Conservation (phyloP, 2,113 vertebrate species). For the Barbus barbus region DNA sequence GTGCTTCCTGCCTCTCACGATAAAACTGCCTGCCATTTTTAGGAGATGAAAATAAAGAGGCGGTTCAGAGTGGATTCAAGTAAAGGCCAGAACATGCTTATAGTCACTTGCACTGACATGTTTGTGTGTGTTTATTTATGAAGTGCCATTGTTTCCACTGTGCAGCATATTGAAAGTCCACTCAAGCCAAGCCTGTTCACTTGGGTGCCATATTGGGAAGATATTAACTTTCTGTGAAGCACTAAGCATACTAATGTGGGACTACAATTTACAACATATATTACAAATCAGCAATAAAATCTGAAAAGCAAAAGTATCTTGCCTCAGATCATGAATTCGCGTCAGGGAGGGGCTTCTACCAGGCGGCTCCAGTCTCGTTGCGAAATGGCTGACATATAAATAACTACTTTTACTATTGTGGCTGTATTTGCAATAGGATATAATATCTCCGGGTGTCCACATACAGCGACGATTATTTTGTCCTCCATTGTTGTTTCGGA, state of each 20-base stretch:
- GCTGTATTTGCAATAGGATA: too few relatives aligned
- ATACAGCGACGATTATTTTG: too few relatives aligned
- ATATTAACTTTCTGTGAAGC: background rate
- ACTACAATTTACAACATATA: too few relatives aligned
- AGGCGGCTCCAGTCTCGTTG: too few relatives aligned
- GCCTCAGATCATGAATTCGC: too few relatives aligned
- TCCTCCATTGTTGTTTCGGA: too few relatives aligned
- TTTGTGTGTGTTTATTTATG: background rate
- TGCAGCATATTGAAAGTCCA: background rate
- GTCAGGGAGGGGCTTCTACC: too few relatives aligned
- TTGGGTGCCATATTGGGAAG: background rate
- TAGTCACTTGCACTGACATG: background rate
- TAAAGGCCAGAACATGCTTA: constrained; percentile 23
- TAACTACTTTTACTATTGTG: too few relatives aligned
- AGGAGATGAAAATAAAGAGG: background rate
- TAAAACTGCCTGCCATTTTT: constrained; percentile 15
- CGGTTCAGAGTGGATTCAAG: background rate
- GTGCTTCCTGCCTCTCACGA: background rate
- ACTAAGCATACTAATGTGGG: background rate
- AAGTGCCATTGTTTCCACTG: background rate
- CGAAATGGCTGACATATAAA: too few relatives aligned
- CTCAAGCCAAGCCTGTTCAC: background rate
- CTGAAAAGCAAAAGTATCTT: too few relatives aligned
- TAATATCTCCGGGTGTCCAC: too few relatives aligned
- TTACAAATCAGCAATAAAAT: too few relatives aligned